Evolutionary conservation across 2,888 invertebrate species (phyloP).

Genomic region (Drosophila fulvimacula): DNA sequence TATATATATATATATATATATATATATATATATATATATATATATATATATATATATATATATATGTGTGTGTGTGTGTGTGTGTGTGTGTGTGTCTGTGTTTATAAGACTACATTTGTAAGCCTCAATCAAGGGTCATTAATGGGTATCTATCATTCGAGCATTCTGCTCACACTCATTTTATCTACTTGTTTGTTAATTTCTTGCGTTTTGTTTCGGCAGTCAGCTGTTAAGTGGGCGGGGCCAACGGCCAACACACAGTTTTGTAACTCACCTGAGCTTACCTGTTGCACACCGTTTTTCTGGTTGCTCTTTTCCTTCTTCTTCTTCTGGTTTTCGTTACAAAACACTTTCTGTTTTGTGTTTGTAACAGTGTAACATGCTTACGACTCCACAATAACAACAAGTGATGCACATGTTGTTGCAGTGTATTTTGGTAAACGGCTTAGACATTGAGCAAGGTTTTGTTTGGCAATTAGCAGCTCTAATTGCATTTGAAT

Average conservation of each 20-base stretch:
- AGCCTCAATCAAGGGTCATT: no score
- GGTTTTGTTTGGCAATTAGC: background rate
- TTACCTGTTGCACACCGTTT: constrained; percentile 45
- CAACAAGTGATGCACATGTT: constrained; percentile 10
- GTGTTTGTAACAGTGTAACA: constrained; percentile 34
- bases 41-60: background rate
- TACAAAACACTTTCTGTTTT: constrained; percentile 39
- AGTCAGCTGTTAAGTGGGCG: constrained; percentile 32
- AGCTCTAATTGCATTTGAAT: constrained; percentile 17
- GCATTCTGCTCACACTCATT: background rate
- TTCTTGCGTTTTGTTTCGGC: constrained; percentile 28
- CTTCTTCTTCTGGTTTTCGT: constrained; percentile 6
- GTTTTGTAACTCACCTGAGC: constrained; percentile 42
- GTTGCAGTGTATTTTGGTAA: constrained; percentile 12
- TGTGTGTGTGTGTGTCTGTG: no score
- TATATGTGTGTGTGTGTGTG: no score
- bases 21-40: background rate
- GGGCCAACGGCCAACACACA: constrained; percentile 14
- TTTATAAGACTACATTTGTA: no score
- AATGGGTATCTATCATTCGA: background rate
- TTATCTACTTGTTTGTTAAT: constrained; percentile 12
- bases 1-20: background rate
- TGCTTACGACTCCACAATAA: constrained; percentile 13
- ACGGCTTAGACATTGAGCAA: constrained; percentile 7
- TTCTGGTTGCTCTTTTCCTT: constrained; percentile 1